A percentile compares a stretch with the other conserved stretches of the same genome.
phyloP scores from a whole-genome alignment of 2,888 invertebrate species.

The Cephus pygmeus region DNA sequence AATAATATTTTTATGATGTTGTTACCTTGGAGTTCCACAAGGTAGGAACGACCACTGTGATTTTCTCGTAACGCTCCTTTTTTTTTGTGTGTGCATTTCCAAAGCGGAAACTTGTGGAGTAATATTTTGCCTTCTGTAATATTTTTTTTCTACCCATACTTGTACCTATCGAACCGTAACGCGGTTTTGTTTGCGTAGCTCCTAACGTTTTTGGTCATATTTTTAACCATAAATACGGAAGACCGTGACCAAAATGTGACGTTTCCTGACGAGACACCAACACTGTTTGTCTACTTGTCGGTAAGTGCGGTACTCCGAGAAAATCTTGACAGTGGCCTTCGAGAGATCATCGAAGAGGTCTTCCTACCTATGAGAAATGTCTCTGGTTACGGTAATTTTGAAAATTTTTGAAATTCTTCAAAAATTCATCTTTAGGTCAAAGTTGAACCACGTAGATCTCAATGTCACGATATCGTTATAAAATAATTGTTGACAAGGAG shows the following conservation, averaged over 20 bases:
- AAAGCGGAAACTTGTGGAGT: neutral
- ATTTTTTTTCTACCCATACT: neutral
- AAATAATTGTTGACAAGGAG: neutral
- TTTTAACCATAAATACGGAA: slow-evolving; percentile 61
- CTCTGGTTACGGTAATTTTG: slow-evolving; percentile 42
- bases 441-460: neutral
- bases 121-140: neutral
- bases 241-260: slow-evolving; percentile 61
- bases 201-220: slow-evolving; percentile 62
- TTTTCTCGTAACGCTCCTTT: slow-evolving; percentile 19
- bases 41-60: slow-evolving; percentile 27
- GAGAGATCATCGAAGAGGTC: slow-evolving; percentile 36
- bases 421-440: neutral
- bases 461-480: neutral
- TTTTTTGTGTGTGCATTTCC: neutral
- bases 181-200: slow-evolving; percentile 51
- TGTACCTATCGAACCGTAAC: neutral
- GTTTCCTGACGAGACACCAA: slow-evolving; percentile 16
- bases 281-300: neutral
- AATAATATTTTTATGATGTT: slow-evolving; percentile 47
- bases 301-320: slow-evolving; percentile 28
- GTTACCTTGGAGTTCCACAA: slow-evolving; percentile 19
- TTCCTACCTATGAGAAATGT: slow-evolving; percentile 30
- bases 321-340: slow-evolving; percentile 43
- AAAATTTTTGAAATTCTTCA: slow-evolving; percentile 10